Base-by-base conservation (phyloP, 2,888 invertebrate species). In the Lamellibrachia columna region DNA sequence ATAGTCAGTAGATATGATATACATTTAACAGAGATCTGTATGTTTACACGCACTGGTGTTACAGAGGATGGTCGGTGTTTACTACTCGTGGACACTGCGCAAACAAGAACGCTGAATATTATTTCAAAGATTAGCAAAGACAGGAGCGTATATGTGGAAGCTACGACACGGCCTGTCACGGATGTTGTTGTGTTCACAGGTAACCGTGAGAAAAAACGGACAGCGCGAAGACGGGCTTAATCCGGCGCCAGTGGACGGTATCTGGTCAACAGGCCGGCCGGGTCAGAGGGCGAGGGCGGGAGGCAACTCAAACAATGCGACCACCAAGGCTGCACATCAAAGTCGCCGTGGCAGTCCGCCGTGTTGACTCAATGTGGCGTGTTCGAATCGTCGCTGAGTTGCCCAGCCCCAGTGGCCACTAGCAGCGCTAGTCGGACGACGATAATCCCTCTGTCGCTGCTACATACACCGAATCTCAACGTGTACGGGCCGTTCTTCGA, bases 201-300 rank as follows among this genome's bases (percentile, higher is more conserved):
- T 75, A 75, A 75, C 75, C 75, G 75, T 75, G 75, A 75, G 75
- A 75, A 75, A 75, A 75, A 75, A 75, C 75, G 75, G 75, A 75
- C 75, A 11, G 75, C 75, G 75, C 75, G 75, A 75, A 75, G 75
- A 75, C 22, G 22, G 75, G 22, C 75, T n/a, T 75, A 75, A 75
- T 75, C 75, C 75, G 75, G 75, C 75, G 75, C 75, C 75, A 75
- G 3, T 22, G 75, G 4, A 15, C 75, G 75, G 75, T 22, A 22
- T 75, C 75, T 75, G 75, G 75, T 75, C 75, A 75, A 75, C 75
- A 75, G 75, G 75, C 15, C 75, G 22, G 75, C 40, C 40, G 40
- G 40, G 40, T 40, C 40, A 40, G 40, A 0, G 40, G 40, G 40
- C 40, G 40, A 40, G 40, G 40, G 40, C 75, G 75, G 75, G 75